Evolutionary conservation across 92 coral and sea anemone genomes (phyloP).

Genomic region (Diadumene lineata): DNA sequence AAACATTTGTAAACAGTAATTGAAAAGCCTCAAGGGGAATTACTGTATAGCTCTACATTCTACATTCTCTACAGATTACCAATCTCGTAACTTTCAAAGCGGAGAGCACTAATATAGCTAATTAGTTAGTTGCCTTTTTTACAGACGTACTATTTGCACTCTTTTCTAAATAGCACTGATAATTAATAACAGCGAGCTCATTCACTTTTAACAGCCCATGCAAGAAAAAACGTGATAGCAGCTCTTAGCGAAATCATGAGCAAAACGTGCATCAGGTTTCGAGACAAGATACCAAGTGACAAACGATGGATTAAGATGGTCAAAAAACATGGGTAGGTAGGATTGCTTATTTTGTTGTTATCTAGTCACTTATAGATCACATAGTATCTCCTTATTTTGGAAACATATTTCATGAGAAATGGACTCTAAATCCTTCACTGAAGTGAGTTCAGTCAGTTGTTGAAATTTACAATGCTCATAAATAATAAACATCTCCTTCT

Average conservation of each 20-base stretch:
- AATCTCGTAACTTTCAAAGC: no score
- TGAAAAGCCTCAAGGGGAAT: no score
- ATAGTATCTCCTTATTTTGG: not conserved
- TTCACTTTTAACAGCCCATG: conserved; percentile 24
- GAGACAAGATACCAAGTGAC: conserved; percentile 36
- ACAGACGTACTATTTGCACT: not conserved
- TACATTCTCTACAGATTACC: no score
- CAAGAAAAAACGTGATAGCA: conserved; percentile 35
- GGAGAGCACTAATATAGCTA: not conserved
- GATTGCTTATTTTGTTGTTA: not conserved
- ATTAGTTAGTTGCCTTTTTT: not conserved
- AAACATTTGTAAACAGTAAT: no score
- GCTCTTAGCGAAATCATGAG: conserved; percentile 57
- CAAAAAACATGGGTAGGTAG: conserved; percentile 57
- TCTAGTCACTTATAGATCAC: not conserved
- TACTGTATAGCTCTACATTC: no score
- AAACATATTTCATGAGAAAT: not conserved
- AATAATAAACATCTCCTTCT: not conserved
- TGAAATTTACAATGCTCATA: not conserved
- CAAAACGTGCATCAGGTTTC: conserved; percentile 57
- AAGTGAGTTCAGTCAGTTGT: not conserved
- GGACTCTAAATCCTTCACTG: not conserved
- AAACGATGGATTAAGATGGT: conserved; percentile 65
- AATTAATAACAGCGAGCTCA: not conserved
- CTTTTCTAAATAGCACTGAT: not conserved